Base-by-base conservation (phyloP, 2,888 invertebrate genomes). In the Caenorhabditis becei region DNA sequence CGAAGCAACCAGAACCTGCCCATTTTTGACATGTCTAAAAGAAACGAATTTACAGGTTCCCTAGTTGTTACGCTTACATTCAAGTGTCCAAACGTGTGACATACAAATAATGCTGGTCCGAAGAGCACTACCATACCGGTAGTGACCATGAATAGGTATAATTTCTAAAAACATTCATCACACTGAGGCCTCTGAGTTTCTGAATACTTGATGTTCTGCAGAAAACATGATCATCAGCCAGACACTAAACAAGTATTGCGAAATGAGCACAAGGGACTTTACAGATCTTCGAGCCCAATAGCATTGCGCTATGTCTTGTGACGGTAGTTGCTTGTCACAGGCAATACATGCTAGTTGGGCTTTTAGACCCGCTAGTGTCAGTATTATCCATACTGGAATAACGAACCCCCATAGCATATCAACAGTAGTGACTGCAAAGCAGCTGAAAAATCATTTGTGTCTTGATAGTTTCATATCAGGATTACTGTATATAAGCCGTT, bases 371-470 rank as follows among this genome's bases (percentile, higher is more conserved):
- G 85, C 79, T 1, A 80, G 16, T 23, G 75, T 66, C 5, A 83
- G n/a, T 20, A 86, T 72, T 14, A 83, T 24, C 85, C 85, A 87
- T 7, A 86, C 83, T 1, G 87, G 87, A 18, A 87, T 85, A 14
- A 87, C 79, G 49, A 86, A 87, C 2, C 83, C 87, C 80, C 84
- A 87, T 35, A 87, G 59, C 81, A 82, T 83, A 37, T 84, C 83
- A 10, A 70, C 65, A 16, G 86, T 83, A 10, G 84, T 69, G 11
- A 69, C 63, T 11, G 80, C 87, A 56, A 84, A 85, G 35, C 87
- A 87, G 32, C 87, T 87, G 74, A 66, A 77, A 71, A 7, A 41
- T 11, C 2, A 2, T 41, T 14, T 14, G 10, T 14, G 2, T 11
- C 14, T 10, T 7, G 10, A 4, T 32, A 7, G 5, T 32, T 7